Percentiles rank a stretch among this genome's conserved stretches.
phyloP scores from a whole-genome alignment of 2,888 invertebrate genomes.

The Ypsolopha sequella region DNA sequence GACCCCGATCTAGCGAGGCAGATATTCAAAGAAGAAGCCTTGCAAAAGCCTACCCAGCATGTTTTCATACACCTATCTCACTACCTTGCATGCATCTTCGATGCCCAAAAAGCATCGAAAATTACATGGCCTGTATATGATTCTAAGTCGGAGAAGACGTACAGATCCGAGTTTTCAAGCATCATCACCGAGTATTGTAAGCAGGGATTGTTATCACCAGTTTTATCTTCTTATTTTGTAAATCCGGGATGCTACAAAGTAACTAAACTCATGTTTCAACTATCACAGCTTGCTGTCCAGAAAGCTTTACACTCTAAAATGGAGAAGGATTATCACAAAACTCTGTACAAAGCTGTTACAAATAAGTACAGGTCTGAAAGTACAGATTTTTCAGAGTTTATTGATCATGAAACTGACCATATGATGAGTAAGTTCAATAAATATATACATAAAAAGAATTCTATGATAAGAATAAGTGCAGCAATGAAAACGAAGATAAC shows the following conservation, averaged over 20 bases:
- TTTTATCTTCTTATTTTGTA: slow-evolving; percentile 59
- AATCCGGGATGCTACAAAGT: slow-evolving; percentile 58
- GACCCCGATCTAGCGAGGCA: slow-evolving; percentile 30
- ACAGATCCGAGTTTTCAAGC: slow-evolving; percentile 39
- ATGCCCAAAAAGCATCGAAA: slow-evolving; percentile 24
- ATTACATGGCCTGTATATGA: slow-evolving; percentile 59
- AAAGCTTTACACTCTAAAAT: slow-evolving; percentile 27
- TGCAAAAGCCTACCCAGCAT: slow-evolving; percentile 58
- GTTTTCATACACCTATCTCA: slow-evolving; percentile 48
- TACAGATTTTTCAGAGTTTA: slow-evolving; percentile 29
- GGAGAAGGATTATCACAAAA: slow-evolving; percentile 31
- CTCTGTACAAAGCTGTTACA: slow-evolving; percentile 31
- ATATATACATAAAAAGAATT: slow-evolving; percentile 32
- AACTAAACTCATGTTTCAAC: slow-evolving; percentile 44
- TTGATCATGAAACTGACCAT: slow-evolving; percentile 27
- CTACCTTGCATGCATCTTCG: slow-evolving; percentile 51
- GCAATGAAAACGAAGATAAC: slow-evolving; percentile 34
- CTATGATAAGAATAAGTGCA: slow-evolving; percentile 32
- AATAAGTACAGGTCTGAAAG: slow-evolving; percentile 31
- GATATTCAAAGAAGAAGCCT: slow-evolving; percentile 40
- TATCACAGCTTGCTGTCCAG: slow-evolving; percentile 50
- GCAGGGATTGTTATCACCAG: slow-evolving; percentile 44
- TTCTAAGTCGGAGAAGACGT: slow-evolving; percentile 43
- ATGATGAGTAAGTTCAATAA: slow-evolving; percentile 31
- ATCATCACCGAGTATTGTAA: slow-evolving; percentile 43